These are phyloP conservation scores for Bombus terrestris DNA, from an alignment of 1,140 invertebrate genomes.

Conservation along the genomic window DNA sequence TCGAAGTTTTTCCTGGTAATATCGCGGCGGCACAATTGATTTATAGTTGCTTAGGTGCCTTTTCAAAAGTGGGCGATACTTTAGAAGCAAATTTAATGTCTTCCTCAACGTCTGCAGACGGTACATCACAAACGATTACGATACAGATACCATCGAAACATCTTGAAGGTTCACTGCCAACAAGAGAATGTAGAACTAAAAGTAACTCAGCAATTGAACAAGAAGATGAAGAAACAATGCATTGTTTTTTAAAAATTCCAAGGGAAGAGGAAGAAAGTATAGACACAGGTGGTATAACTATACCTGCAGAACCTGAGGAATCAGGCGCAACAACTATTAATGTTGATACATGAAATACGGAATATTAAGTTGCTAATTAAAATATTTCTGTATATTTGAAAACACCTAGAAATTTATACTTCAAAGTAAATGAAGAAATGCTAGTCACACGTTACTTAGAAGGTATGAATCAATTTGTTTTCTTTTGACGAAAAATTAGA, in stretches of 20 bases:
- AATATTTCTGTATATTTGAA: constrained; percentile 39
- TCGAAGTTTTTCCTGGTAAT: constrained; percentile 82
- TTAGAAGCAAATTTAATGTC: constrained; percentile 81
- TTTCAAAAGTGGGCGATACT: constrained; percentile 77
- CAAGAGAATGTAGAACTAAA: constrained; percentile 64
- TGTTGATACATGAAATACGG: constrained; percentile 66
- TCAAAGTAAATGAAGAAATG: constrained; percentile 47
- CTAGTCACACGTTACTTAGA: constrained; percentile 68
- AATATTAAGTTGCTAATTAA: constrained; percentile 26
- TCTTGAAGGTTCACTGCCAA: constrained; percentile 73
- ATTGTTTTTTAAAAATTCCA: constrained; percentile 82
- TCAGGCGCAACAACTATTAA: constrained; percentile 56
- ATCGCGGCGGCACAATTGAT: constrained; percentile 84
- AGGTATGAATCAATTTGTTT: constrained; percentile 48
- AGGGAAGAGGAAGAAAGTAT: constrained; percentile 83
- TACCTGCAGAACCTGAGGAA: constrained; percentile 82
- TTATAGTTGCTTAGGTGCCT: constrained; percentile 82
- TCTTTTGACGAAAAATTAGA: constrained; percentile 39
- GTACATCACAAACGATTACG: constrained; percentile 81
- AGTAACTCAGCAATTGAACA: constrained; percentile 72
- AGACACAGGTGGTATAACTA: constrained; percentile 86
- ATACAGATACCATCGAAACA: constrained; percentile 81
- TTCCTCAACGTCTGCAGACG: constrained; percentile 79
- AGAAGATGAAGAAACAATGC: constrained; percentile 80
- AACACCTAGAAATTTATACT: constrained; percentile 17